Base-by-base conservation (phyloP, 2,113 vertebrate species). In the Chaenocephalus aceratus region DNA sequence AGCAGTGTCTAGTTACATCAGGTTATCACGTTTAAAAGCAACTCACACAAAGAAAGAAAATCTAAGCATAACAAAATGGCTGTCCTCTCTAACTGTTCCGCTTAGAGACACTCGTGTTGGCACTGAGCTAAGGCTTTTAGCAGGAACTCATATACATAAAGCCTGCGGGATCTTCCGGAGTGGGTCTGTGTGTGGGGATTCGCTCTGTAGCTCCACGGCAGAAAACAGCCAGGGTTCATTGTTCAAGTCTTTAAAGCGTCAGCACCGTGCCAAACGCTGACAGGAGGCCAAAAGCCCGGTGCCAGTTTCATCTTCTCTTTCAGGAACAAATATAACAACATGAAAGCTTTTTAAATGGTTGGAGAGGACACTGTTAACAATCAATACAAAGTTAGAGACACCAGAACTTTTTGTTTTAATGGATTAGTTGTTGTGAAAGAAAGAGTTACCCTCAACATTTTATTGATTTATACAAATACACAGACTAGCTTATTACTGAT, bases 171-270 rank as follows among this genome's bases (percentile, higher is more conserved):
- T 86, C 62, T 62, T 51, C 69, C 63, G 46, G 6, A 18, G 51
- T 3, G 77, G 59, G 54, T 77, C 49, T 21, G 70, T 75, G 75
- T 70, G 54, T 26, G 72, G 36, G 65, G 81, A 72, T 54, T 64
- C 44, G 59, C 82, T 70, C 63, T 41, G 23, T 13, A 4, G 78
- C 72, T 23, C 56, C 49, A 4, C 6, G 45, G n/a, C 23, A 67
- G 6, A 53, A 53, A 45, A 72, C 62, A 75, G 74, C 70, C 61
- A 46, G 45, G 64, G 82, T 59, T 69, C 51, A 68, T 62, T 78
- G 65, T 80, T 85, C 57, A 1, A 16, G 72, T 51, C 61, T 80
- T 80, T 72, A 78, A 82, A 82, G 79, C 76, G 62, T 78, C 46
- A 57, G 26, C 4, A 3, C 21, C 10, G 48, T 82, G 83, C 80